A percentile compares a stretch with the other conserved stretches of the same genome.
phyloP scores from a whole-genome alignment of 2,113 vertebrate species.

The Chinchilla lanigera region DNA sequence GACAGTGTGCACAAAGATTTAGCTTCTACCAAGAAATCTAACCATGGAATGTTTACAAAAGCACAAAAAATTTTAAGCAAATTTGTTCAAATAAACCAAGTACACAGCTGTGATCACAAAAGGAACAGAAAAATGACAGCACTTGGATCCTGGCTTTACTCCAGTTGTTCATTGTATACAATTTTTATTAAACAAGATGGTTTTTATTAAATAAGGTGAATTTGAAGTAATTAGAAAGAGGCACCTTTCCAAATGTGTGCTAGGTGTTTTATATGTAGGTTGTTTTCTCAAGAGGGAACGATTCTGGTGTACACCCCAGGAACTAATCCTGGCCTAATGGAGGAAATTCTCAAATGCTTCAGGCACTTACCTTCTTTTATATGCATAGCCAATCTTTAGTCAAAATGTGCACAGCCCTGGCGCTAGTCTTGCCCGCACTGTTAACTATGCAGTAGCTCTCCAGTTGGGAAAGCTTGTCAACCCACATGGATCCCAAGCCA shows the following conservation, averaged over 20 bases:
- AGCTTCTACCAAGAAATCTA: conserved; percentile 1
- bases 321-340: neutral
- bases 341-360: neutral
- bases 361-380: neutral
- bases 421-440: neutral
- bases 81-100: conserved; percentile 37
- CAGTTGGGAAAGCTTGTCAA: neutral
- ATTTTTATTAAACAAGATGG: conserved; percentile 1
- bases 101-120: neutral
- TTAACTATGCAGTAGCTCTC: neutral
- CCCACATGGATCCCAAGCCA: neutral
- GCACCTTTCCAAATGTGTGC: neutral
- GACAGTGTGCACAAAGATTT: neutral
- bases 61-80: neutral
- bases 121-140: neutral
- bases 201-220: conserved; percentile 1
- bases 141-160: neutral
- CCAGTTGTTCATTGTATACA: neutral
- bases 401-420: neutral
- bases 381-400: neutral
- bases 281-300: neutral
- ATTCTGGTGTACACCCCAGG: neutral
- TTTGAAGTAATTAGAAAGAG: conserved; percentile 2
- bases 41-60: neutral
- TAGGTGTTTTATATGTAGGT: neutral